Evolutionary conservation across 2,113 vertebrate genomes (phyloP).

Genomic region (Colossoma macropomum): DNA sequence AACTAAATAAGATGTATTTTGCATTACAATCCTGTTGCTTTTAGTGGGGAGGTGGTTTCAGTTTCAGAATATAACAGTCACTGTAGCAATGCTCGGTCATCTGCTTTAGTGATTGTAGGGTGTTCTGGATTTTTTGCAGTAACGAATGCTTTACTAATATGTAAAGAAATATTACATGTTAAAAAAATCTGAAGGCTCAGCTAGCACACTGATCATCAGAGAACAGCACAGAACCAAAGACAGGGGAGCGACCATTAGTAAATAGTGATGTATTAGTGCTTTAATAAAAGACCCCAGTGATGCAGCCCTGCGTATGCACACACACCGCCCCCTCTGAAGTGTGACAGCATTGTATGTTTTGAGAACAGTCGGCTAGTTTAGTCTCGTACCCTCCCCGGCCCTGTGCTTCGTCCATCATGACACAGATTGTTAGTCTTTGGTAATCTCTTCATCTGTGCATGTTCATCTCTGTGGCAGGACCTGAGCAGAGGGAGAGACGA

Average conservation of each 20-base stretch:
- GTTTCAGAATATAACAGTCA: no score
- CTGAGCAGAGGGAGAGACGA: slow-evolving; percentile 34
- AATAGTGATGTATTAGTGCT: background rate
- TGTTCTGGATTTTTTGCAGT: no score
- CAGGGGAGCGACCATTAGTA: background rate
- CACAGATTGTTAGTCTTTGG: slow-evolving; percentile 76
- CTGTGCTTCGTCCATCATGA: slow-evolving; percentile 73
- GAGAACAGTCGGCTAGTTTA: slow-evolving; percentile 68
- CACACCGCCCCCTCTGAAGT: slow-evolving; percentile 49
- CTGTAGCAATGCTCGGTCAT: no score
- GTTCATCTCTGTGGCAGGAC: slow-evolving; percentile 66
- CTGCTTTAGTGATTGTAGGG: no score
- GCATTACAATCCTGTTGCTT: no score
- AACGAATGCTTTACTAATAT: no score
- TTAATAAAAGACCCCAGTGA: background rate
- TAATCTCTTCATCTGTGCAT: slow-evolving; percentile 65
- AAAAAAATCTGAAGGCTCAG: no score
- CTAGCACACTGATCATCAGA: background rate
- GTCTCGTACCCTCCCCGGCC: slow-evolving; percentile 67
- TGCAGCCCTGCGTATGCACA: background rate
- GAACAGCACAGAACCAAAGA: background rate
- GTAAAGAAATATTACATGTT: no score
- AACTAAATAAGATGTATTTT: no score
- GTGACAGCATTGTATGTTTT: slow-evolving; percentile 69
- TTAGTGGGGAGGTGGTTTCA: no score